These are phyloP conservation scores for Lissocephala sabroskyi DNA, from an alignment of 2,888 invertebrate genomes.

Conservation along the genomic window DNA sequence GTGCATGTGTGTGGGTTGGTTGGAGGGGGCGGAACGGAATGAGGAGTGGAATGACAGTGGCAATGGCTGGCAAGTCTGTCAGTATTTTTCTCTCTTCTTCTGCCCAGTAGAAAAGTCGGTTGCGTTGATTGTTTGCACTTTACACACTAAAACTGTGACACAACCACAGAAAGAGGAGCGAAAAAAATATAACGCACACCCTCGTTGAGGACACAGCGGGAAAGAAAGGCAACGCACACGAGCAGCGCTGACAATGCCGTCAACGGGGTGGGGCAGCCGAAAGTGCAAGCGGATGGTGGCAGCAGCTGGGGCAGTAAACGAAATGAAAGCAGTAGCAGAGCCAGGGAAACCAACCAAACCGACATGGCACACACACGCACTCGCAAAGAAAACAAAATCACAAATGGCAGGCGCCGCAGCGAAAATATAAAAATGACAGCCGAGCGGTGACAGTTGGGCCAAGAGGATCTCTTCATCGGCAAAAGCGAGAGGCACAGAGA, in stretches of 20 bases:
- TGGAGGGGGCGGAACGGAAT: neutral
- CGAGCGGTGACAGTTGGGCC: no score
- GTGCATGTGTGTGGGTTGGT: no score
- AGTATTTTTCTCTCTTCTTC: no score
- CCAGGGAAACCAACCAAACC: neutral
- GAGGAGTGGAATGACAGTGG: neutral
- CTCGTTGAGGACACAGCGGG: no score
- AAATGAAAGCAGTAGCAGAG: neutral
- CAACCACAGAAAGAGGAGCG: constrained; percentile 23
- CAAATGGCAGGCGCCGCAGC: constrained; percentile 39
- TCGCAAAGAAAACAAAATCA: constrained; percentile 38
- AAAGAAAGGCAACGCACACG: no score
- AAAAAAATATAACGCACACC: constrained; percentile 1
- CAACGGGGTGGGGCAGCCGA: no score
- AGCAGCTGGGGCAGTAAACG: constrained; percentile 1
- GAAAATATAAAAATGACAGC: constrained; percentile 10
- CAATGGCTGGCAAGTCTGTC: constrained; percentile 1
- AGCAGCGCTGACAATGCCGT: no score
- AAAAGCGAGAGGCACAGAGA: no score
- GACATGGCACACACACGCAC: constrained; percentile 3
- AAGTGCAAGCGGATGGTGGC: no score
- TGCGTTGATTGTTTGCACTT: constrained; percentile 61
- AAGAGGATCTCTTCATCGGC: no score
- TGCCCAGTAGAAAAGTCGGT: constrained; percentile 42
- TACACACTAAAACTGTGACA: constrained; percentile 49